phyloP scores from a whole-genome alignment of 1,140 invertebrate genomes.

The Macrocentrus cingulum region DNA sequence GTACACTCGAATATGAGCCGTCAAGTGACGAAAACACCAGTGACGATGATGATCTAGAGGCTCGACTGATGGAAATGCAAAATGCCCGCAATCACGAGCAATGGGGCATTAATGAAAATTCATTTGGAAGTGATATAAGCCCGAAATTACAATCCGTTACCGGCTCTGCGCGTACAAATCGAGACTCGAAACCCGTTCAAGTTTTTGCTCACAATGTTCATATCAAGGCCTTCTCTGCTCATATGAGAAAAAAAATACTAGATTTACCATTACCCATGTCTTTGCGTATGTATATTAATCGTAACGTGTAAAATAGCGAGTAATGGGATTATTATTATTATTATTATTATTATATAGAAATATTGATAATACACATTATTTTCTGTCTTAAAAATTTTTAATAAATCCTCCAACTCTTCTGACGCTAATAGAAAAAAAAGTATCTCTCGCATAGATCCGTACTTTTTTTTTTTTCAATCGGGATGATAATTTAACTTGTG shows the following conservation, averaged over 20 bases:
- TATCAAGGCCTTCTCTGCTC: constrained; percentile 38
- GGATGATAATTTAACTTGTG: neutral
- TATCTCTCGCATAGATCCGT: no score
- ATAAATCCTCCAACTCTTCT: no score
- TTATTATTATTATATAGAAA: neutral
- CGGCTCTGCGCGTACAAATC: neutral
- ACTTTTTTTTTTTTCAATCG: neutral
- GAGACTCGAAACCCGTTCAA: neutral
- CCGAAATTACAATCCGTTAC: neutral
- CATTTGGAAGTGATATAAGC: neutral
- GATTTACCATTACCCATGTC: constrained; percentile 60
- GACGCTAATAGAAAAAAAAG: no score
- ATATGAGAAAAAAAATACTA: constrained; percentile 61
- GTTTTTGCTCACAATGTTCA: constrained; percentile 34
- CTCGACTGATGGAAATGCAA: no score
- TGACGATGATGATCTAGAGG: no score
- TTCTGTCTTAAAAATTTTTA: no score
- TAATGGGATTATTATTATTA: neutral
- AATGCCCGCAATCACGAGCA: no score
- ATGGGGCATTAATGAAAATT: neutral
- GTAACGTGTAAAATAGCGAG: constrained; percentile 33
- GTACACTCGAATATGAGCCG: no score
- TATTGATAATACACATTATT: neutral
- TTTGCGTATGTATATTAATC: constrained; percentile 61
- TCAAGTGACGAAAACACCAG: no score